These are phyloP conservation scores for Eretmochelys imbricata DNA, from an alignment of 2,113 vertebrate genomes.

Conservation along the genomic window DNA sequence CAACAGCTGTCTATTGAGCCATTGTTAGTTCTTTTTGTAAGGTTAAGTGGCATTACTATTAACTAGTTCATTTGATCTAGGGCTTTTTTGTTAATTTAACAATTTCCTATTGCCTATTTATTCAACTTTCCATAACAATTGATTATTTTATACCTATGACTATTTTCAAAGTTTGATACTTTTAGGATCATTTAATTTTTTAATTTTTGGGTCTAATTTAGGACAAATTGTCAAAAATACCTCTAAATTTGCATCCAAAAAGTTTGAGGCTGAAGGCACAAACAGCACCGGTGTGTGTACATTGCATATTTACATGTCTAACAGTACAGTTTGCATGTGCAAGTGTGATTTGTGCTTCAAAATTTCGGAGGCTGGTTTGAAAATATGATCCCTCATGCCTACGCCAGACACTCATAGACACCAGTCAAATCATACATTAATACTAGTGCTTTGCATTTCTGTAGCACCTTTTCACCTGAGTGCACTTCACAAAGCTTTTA, in stretches of 20 bases:
- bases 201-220: constrained; percentile 35
- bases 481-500: constrained; percentile 9
- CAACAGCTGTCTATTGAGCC: no score
- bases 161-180: background rate
- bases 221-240: constrained; percentile 35
- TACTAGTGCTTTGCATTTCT: constrained; percentile 64
- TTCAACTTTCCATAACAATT: background rate
- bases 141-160: constrained; percentile 2
- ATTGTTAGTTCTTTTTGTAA: no score
- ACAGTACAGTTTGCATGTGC: constrained; percentile 30
- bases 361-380: constrained; percentile 18
- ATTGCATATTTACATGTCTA: constrained; percentile 29
- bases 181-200: background rate
- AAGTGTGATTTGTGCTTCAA: constrained; percentile 4
- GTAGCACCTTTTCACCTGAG: constrained; percentile 56
- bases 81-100: no score
- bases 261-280: constrained; percentile 11
- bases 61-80: no score
- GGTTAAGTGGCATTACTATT: no score
- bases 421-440: constrained; percentile 36
- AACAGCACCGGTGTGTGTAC: constrained; percentile 39
- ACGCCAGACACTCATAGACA: constrained; percentile 45
- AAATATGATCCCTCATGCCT: constrained; percentile 34
- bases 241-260: constrained; percentile 40
- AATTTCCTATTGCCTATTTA: no score